Base-by-base conservation (phyloP, 2,888 invertebrate genomes). In the Mayetiola destructor region DNA sequence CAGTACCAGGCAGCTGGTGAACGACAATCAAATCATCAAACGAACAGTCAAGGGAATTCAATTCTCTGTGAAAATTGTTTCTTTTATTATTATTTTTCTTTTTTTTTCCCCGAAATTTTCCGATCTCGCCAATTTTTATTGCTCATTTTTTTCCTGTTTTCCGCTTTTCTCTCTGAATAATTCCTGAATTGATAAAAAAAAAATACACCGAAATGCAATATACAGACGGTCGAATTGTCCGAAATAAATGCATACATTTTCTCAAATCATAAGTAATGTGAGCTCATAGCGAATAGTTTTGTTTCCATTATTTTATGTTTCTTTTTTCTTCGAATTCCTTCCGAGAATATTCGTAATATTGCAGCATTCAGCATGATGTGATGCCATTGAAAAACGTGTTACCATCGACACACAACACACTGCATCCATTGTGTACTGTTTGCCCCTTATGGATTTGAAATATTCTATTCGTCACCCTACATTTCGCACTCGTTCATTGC, bases 1-100 rank as follows among this genome's bases (percentile, higher is more conserved):
- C 48, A 48, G 27, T n/a, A 48, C 23, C 48, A 27, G n/a, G 48
- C 48, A 48, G 48, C 48, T 48, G 48, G 48, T 48, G 27, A 48
- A 48, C 48, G 27, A 42, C 42, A 42, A 42, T n/a, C 42, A 48
- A 48, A 48, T 48, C 23, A 48, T 23, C 48, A 27, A 16, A 5
- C 48, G 27, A 48, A 27, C 23, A 48, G 16, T 48, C 48, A 48
- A 48, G 48, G 42, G 48, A 27, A 48, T 48, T 48, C n/a, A 23
- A 27, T n/a, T 27, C 27, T 23, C n/a, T 14, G 16, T 16, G 27
- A 48, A 48, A 48, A 48, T 48, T 48, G 48, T 48, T 48, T 42
- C 27, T 18, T 42, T 21, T 10, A 6, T 23, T 23, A 23, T 23
- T 21, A 4, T 6, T 23, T 23, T 42, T 42, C 23, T 8, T 42